phyloP scores from a whole-genome alignment of 2,113 vertebrate genomes.

The Melanotaenia duboulayi region DNA sequence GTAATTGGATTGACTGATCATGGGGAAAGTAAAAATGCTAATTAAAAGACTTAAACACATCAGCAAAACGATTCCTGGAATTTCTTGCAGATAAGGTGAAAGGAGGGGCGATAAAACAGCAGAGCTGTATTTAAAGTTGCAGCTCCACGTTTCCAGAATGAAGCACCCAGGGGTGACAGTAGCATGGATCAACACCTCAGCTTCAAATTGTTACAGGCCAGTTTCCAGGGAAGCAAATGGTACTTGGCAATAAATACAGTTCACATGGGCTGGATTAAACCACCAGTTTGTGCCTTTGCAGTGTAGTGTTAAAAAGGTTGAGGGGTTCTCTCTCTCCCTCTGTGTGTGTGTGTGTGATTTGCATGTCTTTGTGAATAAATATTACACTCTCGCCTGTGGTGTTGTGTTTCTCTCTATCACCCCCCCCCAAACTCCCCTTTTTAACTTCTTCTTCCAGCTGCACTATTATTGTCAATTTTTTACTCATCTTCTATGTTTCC shows the following conservation, averaged over 20 bases:
- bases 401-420: neutral
- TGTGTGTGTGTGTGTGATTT: conserved; percentile 38
- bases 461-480: no score
- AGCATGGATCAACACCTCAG: conserved; percentile 58
- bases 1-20: neutral
- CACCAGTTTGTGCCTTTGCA: conserved; percentile 49
- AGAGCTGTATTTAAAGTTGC: conserved; percentile 66
- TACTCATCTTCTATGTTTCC: no score
- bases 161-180: conserved; percentile 54
- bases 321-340: no score
- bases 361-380: conserved; percentile 42
- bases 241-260: conserved; percentile 69
- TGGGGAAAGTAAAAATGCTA: conserved; percentile 29
- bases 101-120: conserved; percentile 7
- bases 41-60: conserved; percentile 6
- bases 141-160: conserved; percentile 73
- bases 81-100: neutral
- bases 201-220: conserved; percentile 55
- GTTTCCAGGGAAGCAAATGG: conserved; percentile 77
- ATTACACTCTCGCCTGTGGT: conserved; percentile 8
- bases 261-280: conserved; percentile 73
- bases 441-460: neutral
- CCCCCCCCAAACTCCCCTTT: neutral
- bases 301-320: conserved; percentile 41
- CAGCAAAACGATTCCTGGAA: conserved; percentile 16